Base-by-base conservation (phyloP, 1,140 invertebrate genomes). In the Apis laboriosa region DNA sequence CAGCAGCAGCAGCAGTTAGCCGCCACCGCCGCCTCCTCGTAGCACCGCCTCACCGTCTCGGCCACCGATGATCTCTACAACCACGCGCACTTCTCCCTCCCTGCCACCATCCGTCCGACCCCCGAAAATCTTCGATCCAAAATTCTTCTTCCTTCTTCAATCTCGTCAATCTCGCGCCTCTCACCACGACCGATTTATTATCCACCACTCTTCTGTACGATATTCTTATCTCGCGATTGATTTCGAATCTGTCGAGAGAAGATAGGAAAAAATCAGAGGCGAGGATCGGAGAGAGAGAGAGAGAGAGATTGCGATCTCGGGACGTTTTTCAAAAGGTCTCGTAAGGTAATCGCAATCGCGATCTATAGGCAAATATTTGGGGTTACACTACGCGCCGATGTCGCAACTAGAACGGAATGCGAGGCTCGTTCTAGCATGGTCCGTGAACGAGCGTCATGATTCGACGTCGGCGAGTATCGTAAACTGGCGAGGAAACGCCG, bases 341-440 rank as follows among this genome's bases (percentile, higher is more conserved):
- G 19, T 24, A 34, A 3, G 28, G 28, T 28, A 34, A 21, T 21
- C 19, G 43, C 0, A 24, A 67, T 49, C 34, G 9, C n/a, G 19
- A 24, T 24, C 24, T 24, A 24, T 24, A 1, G 34, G 19, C 21
- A 21, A 21, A 71, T 2, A 24, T 70, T 70, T 0, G 43, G 19
- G 64, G 24, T 64, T 28, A 64, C 11, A 5, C 0, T 0, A 66
- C 2, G 43, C n/a, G 55, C 8, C 21, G 70, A 55, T 81, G 67
- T 49, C 51, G 58, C 55, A 51, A 74, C 55, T 61, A 68, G 51
- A 74, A 64, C 77, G 58, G 61, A 77, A 84, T 76, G 55, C 28
- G 77, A 64, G 24, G 58, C 24, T 70, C 55, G 17, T 63, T 60
- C 56, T 55, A 34, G 34, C 34, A 43, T 79, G 12, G 74, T 15